Conservation (phyloP, 2,888 invertebrate genomes). For the Andrena praecox region DNA sequence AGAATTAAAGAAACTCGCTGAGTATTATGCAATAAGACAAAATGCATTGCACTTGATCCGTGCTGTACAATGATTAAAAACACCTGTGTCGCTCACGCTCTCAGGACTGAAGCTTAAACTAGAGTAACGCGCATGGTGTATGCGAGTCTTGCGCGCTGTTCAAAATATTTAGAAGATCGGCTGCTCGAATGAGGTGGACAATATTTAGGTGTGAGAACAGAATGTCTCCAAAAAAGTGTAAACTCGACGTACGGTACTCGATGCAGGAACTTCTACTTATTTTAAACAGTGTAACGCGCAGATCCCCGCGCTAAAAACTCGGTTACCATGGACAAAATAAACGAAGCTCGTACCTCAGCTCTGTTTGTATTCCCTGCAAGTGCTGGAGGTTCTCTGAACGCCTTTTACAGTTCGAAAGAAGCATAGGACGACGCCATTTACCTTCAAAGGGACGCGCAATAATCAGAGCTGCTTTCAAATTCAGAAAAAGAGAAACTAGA, state of each 20-base stretch:
- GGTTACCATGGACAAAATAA: neutral
- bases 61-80: slow-evolving; percentile 46
- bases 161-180: neutral
- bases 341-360: slow-evolving; percentile 7
- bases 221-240: no score
- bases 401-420: neutral
- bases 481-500: slow-evolving; percentile 18
- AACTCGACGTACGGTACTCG: neutral
- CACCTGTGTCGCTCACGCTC: neutral
- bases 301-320: slow-evolving; percentile 5
- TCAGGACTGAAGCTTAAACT: slow-evolving; percentile 6
- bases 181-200: neutral
- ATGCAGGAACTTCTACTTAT: slow-evolving; percentile 10
- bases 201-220: neutral
- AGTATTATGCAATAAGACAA: slow-evolving; percentile 77
- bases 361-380: slow-evolving; percentile 14
- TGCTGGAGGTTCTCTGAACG: slow-evolving; percentile 28
- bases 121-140: neutral
- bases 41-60: slow-evolving; percentile 73
- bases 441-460: slow-evolving; percentile 1
- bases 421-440: neutral
- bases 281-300: neutral
- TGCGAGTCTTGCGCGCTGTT: slow-evolving; percentile 11
- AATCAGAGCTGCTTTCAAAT: slow-evolving; percentile 10
- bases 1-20: slow-evolving; percentile 66